These are phyloP conservation scores for Spicauda simplicius DNA, from an alignment of 2,888 invertebrate species.

Conservation along the genomic window DNA sequence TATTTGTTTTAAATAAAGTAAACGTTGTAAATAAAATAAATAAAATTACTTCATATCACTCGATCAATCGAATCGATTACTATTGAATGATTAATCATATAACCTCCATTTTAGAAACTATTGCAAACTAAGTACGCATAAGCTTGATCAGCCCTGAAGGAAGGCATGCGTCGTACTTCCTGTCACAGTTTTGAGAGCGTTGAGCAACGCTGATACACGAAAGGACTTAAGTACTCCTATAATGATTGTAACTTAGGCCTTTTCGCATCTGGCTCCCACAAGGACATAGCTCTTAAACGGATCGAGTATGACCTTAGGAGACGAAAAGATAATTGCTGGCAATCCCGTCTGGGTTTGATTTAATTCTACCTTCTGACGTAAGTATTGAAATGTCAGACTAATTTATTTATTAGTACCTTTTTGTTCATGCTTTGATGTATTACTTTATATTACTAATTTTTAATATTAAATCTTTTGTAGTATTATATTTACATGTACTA, in stretches of 20 bases:
- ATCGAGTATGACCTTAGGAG: slow-evolving; percentile 75
- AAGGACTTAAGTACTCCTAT: slow-evolving; percentile 59
- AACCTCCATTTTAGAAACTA: background rate
- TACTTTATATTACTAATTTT: background rate
- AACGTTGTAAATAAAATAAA: too few relatives aligned
- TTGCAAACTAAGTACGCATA: background rate
- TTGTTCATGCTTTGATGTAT: background rate
- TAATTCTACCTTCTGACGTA: slow-evolving; percentile 42
- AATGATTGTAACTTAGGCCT: slow-evolving; percentile 54
- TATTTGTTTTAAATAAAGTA: too few relatives aligned
- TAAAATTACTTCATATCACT: too few relatives aligned
- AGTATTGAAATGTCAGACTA: slow-evolving; percentile 38
- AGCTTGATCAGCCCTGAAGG: slow-evolving; percentile 66
- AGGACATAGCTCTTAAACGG: slow-evolving; percentile 67
- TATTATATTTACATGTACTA: too few relatives aligned
- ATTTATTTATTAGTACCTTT: slow-evolving; percentile 20
- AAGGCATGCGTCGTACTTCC: slow-evolving; percentile 77
- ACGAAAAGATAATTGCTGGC: slow-evolving; percentile 72
- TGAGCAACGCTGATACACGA: slow-evolving; percentile 49
- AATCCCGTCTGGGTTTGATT: slow-evolving; percentile 52
- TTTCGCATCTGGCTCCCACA: slow-evolving; percentile 53
- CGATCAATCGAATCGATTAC: too few relatives aligned
- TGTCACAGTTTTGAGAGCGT: slow-evolving; percentile 75
- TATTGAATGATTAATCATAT: too few relatives aligned
- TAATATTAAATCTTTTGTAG: too few relatives aligned